Conservation (phyloP, 2,797 vertebrate genomes). For the Acrocephalus scirpaceus region DNA sequence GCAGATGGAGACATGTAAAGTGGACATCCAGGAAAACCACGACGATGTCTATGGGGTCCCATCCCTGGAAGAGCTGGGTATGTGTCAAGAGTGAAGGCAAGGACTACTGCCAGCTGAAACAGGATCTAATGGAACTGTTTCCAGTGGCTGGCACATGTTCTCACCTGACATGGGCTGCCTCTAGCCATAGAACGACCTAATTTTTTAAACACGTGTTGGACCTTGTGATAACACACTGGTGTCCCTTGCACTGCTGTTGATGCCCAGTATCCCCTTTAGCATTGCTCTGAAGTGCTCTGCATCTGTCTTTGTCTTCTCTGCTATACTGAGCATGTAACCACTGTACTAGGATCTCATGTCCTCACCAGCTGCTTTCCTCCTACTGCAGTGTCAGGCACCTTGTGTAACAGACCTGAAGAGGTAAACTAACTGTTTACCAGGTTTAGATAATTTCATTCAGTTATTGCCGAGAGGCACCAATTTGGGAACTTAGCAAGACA, state of each 20-base stretch:
- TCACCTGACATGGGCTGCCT: background rate
- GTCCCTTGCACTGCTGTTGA: background rate
- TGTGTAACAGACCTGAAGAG: conserved; percentile 20
- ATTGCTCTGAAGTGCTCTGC: background rate
- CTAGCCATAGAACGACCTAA: background rate
- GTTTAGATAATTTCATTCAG: background rate
- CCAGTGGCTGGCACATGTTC: background rate
- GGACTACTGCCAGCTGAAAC: background rate
- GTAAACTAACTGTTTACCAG: background rate
- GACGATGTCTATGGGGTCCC: conserved; percentile 91
- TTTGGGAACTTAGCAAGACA: background rate
- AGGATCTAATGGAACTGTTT: background rate
- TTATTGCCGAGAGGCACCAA: background rate
- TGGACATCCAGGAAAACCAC: conserved; percentile 87
- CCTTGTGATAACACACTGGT: background rate
- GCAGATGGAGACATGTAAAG: conserved; percentile 89
- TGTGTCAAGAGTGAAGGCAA: background rate
- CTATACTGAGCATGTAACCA: background rate
- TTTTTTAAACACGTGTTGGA: background rate
- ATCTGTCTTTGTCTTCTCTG: background rate
- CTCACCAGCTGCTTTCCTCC: background rate
- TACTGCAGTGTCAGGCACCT: background rate
- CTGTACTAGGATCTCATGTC: background rate
- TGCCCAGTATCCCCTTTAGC: background rate
- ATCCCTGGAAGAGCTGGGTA: conserved; percentile 93